Evolutionary conservation across 2,888 invertebrate genomes (phyloP).

Genomic region (Drosophila picticornis): DNA sequence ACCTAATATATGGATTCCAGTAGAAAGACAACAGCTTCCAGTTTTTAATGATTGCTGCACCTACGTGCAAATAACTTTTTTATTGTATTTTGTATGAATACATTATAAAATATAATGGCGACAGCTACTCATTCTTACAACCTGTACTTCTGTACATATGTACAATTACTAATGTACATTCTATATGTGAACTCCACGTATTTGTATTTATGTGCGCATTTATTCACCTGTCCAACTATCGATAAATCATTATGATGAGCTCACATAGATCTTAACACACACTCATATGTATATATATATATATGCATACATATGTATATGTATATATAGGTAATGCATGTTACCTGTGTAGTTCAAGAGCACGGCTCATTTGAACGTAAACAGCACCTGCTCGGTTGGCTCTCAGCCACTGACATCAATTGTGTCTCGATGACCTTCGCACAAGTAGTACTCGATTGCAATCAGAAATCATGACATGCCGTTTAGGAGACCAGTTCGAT

Average conservation of each 20-base stretch:
- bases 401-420: conserved; percentile 67
- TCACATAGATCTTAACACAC: conserved; percentile 39
- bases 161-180: background rate
- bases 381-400: conserved; percentile 53
- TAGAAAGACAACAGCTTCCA: conserved; percentile 29
- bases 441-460: conserved; percentile 63
- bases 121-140: conserved; percentile 18
- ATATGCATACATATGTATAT: background rate
- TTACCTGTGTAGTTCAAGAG: conserved; percentile 53
- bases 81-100: conserved; percentile 30
- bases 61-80: conserved; percentile 27
- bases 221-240: conserved; percentile 39
- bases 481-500: conserved; percentile 39
- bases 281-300: background rate
- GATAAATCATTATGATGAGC: conserved; percentile 62
- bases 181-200: background rate
- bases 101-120: conserved; percentile 14
- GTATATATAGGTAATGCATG: conserved; percentile 14
- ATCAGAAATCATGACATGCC: conserved; percentile 58
- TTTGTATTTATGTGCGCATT: conserved; percentile 33
- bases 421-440: conserved; percentile 64
- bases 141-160: background rate
- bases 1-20: background rate
- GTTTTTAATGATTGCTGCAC: conserved; percentile 41
- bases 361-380: conserved; percentile 61